A percentile compares a stretch with the other conserved stretches of the same genome.
phyloP scores from a whole-genome alignment of 2,888 invertebrate genomes.

The Blastobasis adustella region DNA sequence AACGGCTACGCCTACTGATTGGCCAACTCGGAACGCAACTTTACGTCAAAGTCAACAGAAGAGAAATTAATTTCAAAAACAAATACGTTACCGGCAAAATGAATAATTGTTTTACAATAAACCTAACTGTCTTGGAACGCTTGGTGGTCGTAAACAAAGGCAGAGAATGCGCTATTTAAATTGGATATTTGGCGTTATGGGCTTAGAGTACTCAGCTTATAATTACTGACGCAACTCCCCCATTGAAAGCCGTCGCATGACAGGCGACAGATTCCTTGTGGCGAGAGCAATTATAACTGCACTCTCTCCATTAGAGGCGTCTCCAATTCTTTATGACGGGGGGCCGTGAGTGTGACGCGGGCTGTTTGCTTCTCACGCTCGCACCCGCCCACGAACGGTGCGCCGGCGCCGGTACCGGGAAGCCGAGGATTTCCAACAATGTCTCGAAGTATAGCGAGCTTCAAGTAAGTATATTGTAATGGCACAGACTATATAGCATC shows the following conservation, averaged over 20 bases:
- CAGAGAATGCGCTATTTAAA: too few relatives aligned
- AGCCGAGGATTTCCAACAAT: too few relatives aligned
- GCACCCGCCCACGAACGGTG: slow-evolving; percentile 56
- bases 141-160: too few relatives aligned
- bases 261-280: slow-evolving; percentile 40
- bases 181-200: background rate
- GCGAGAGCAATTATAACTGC: slow-evolving; percentile 34
- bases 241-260: slow-evolving; percentile 11
- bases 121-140: too few relatives aligned
- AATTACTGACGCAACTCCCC: too few relatives aligned
- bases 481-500: too few relatives aligned
- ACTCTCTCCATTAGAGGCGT: slow-evolving; percentile 19
- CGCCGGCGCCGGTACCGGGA: slow-evolving; percentile 5
- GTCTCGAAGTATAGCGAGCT: too few relatives aligned
- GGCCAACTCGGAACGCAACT: slow-evolving; percentile 19
- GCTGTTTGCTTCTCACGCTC: slow-evolving; percentile 68
- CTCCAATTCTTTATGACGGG: slow-evolving; percentile 33
- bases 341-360: slow-evolving; percentile 49
- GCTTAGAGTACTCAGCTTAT: slow-evolving; percentile 15
- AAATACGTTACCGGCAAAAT: too few relatives aligned
- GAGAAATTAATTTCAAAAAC: slow-evolving; percentile 19
- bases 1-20: slow-evolving; percentile 37
- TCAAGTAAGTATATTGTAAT: too few relatives aligned
- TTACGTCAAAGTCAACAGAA: too few relatives aligned
- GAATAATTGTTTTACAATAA: too few relatives aligned